These are phyloP conservation scores for Scaeva pyrastri DNA, from an alignment of 2,888 invertebrate genomes.

Conservation along the genomic window DNA sequence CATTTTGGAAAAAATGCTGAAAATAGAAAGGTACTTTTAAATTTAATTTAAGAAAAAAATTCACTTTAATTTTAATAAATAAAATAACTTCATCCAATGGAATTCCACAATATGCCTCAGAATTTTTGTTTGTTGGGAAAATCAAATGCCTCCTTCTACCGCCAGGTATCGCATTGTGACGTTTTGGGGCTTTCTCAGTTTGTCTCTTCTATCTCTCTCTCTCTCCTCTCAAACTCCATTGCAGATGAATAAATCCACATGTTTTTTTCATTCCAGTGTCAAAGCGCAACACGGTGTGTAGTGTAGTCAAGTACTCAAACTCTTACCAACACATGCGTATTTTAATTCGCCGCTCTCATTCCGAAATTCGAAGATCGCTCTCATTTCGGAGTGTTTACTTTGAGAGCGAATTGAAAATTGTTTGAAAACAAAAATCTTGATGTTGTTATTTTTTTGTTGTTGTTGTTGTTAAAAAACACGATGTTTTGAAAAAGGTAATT, in stretches of 20 bases:
- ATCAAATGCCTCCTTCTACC: background rate
- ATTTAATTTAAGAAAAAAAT: background rate
- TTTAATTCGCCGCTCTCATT: slow-evolving; percentile 10
- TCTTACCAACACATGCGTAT: background rate
- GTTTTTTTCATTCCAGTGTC: background rate
- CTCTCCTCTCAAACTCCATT: slow-evolving; percentile 28
- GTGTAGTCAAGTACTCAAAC: too few relatives aligned
- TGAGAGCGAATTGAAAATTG: background rate
- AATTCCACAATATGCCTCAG: background rate
- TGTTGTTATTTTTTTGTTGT: slow-evolving; percentile 13
- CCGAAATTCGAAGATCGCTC: slow-evolving; percentile 21
- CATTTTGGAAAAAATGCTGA: too few relatives aligned
- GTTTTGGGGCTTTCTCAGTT: slow-evolving; percentile 8
- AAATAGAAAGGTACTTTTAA: too few relatives aligned
- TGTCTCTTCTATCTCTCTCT: too few relatives aligned
- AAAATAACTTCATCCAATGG: too few relatives aligned
- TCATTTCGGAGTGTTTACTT: background rate
- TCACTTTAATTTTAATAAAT: too few relatives aligned
- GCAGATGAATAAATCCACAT: slow-evolving; percentile 40
- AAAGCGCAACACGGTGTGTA: background rate
- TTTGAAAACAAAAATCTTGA: slow-evolving; percentile 19
- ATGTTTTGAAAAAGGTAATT: slow-evolving; percentile 6
- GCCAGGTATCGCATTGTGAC: background rate
- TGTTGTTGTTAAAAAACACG: background rate
- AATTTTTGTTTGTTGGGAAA: background rate